Conservation (phyloP, 2,888 invertebrate species). For the Hypolimnas misippus region DNA sequence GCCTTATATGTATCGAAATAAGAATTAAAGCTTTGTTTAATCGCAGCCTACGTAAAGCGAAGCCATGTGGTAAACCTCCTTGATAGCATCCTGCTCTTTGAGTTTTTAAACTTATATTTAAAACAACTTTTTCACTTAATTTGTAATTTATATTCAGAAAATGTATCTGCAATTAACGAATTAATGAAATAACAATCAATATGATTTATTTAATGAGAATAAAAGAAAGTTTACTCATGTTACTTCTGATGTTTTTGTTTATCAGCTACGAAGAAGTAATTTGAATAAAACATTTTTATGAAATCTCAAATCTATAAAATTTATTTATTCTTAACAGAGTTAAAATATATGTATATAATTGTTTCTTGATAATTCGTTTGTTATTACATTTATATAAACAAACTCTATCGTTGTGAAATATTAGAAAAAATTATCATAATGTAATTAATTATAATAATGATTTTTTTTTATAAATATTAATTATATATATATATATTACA, state of each 20-base stretch:
- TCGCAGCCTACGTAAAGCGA: not conserved
- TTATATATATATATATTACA: not conserved
- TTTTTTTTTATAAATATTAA: not conserved
- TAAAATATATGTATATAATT: too few relatives aligned
- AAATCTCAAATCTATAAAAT: too few relatives aligned
- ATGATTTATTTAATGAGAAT: not conserved
- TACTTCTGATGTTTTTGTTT: too few relatives aligned
- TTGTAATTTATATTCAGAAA: not conserved
- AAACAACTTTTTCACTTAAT: not conserved
- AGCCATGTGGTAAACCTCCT: constrained; percentile 26
- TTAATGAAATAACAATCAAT: not conserved
- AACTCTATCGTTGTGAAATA: too few relatives aligned
- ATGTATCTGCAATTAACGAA: not conserved
- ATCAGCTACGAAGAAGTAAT: too few relatives aligned
- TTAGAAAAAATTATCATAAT: too few relatives aligned
- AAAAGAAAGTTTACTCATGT: not conserved
- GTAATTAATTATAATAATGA: too few relatives aligned
- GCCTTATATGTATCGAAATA: not conserved
- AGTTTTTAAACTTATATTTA: constrained; percentile 6
- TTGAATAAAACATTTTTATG: too few relatives aligned
- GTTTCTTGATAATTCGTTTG: too few relatives aligned
- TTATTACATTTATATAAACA: too few relatives aligned
- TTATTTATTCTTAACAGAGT: too few relatives aligned
- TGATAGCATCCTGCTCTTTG: constrained; percentile 19
- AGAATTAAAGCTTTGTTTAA: constrained; percentile 6